Evolutionary conservation across 1,140 invertebrate genomes (phyloP), one percentile per base, ranked within the genome.

Genomic region (Galendromus occidentalis): DNA sequence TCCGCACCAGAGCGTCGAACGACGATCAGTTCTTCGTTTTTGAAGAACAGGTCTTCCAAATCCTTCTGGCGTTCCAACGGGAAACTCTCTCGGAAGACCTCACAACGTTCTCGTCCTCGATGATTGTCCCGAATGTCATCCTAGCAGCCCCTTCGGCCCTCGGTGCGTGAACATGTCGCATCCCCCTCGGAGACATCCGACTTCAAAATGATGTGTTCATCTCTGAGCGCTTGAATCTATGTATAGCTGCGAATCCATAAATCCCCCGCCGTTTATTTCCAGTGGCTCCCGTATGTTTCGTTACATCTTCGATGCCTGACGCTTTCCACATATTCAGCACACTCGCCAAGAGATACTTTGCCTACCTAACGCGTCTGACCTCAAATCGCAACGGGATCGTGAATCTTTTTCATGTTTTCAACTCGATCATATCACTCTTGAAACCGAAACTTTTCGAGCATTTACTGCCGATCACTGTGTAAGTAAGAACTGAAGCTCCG

Each of bases 381-480:
- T 59, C 51, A 22, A 59, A 59, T 22, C 14, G 25, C 14, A 59
- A 59, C 22, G 51, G 51, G 2, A 59, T 59, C 51, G 51, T 59
- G 4, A 59, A 59, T 33, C n/a, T 59, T 25, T 59, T 59, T 33
- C 51, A 59, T 25, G 51, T 59, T 2, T 59, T 59, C 51, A 17
- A 59, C 51, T 59, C 51, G 4, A 59, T 59, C 33, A 25, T 59
- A 17, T 59, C 22, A 25, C 22, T 59, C n/a, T 22, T 59, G 17
- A 14, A 59, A 25, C 51, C 51, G 4, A 59, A 59, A 59, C 51
- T 59, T 1, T 59, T 59, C 14, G 51, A 59, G 22, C 22, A 59
- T 59, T 59, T 59, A 59, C 51, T 59, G 22, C 51, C 51, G 2
- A 59, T 59, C 33, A 59, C 51, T 18, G 51, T 59, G 51, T 59